phyloP scores from a whole-genome alignment of 2,113 vertebrate genomes.

The Oreochromis niloticus region DNA sequence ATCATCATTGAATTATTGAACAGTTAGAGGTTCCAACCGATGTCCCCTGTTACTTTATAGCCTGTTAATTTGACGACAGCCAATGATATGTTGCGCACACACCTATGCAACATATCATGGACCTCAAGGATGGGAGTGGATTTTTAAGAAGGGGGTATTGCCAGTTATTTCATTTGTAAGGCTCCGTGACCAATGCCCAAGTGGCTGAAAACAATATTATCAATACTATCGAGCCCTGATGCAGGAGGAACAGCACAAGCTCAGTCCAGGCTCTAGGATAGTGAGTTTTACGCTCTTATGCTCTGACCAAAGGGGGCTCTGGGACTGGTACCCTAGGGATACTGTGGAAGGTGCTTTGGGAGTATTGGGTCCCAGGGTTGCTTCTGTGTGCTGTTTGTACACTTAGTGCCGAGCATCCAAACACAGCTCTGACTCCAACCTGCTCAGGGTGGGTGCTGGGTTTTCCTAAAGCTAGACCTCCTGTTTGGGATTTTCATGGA shows the following conservation, averaged over 20 bases:
- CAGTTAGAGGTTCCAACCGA: too few relatives aligned
- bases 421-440: not conserved
- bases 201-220: not conserved
- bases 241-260: not conserved
- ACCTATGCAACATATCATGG: not conserved
- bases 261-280: not conserved
- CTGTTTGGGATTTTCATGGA: not conserved
- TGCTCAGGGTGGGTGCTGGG: not conserved
- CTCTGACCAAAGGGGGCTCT: not conserved
- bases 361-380: not conserved
- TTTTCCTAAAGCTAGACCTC: not conserved
- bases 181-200: not conserved
- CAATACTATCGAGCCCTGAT: not conserved
- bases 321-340: not conserved
- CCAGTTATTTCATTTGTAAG: not conserved
- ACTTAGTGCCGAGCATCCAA: not conserved
- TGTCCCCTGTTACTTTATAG: too few relatives aligned
- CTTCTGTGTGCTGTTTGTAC: not conserved
- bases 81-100: not conserved
- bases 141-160: not conserved
- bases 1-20: too few relatives aligned
- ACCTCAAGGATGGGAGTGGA: not conserved
- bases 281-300: not conserved
- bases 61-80: not conserved
- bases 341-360: not conserved